phyloP scores from a whole-genome alignment of 2,113 vertebrate species.

The Phrynosoma platyrhinos region DNA sequence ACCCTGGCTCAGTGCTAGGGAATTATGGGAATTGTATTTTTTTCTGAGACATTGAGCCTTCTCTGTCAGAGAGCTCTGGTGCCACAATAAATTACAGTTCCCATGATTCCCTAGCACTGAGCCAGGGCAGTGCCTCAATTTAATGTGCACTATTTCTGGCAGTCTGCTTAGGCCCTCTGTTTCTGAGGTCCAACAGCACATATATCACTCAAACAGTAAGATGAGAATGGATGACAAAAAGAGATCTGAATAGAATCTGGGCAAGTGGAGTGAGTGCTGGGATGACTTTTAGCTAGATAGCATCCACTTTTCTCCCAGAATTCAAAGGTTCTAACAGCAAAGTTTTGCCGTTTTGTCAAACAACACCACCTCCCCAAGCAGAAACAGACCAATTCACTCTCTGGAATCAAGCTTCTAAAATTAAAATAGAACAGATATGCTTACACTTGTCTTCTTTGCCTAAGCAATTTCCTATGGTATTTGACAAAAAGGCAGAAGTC shows the following conservation, averaged over 20 bases:
- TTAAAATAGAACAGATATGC: slow-evolving; percentile 48
- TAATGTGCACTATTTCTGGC: too few species aligned
- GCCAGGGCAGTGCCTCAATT: too few species aligned
- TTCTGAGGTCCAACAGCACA: background rate
- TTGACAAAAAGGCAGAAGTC: slow-evolving; percentile 48
- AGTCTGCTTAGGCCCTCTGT: too few species aligned
- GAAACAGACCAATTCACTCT: slow-evolving; percentile 50
- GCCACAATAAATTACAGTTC: too few species aligned
- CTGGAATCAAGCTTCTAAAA: slow-evolving; percentile 43
- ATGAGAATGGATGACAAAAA: background rate
- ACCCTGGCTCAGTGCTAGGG: too few species aligned
- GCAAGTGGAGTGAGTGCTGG: background rate
- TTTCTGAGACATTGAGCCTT: too few species aligned
- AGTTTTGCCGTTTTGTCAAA: slow-evolving; percentile 56
- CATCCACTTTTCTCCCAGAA: background rate
- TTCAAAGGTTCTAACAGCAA: slow-evolving; percentile 5
- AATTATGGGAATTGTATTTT: too few species aligned
- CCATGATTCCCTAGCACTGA: too few species aligned
- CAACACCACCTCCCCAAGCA: slow-evolving; percentile 27
- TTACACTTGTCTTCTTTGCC: slow-evolving; percentile 58
- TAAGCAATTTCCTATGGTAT: slow-evolving; percentile 69
- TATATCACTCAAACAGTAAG: background rate
- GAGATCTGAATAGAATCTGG: background rate
- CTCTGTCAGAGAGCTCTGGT: too few species aligned
- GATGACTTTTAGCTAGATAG: background rate